Evolutionary conservation across 23 tunicate genomes (phyloP).

Genomic region (Oikopleura vanhoeffeni): DNA sequence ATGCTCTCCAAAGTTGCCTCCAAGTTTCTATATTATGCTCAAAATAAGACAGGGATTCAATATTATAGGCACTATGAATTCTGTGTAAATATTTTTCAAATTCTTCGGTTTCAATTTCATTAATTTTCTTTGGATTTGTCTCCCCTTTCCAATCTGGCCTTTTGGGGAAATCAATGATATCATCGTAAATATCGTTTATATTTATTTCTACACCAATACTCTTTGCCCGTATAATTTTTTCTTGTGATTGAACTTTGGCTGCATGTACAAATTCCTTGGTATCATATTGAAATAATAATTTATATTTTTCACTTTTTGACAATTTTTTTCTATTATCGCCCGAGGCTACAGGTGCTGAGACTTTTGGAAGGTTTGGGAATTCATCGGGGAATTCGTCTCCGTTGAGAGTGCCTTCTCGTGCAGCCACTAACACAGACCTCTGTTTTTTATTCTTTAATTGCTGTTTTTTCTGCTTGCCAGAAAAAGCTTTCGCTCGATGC

Average conservation of each 20-base stretch:
- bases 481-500: background rate
- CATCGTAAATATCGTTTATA: background rate
- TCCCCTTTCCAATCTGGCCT: conserved; percentile 58
- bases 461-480: conserved; percentile 6
- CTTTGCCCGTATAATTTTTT: background rate
- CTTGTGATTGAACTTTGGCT: background rate
- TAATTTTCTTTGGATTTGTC: conserved; percentile 33
- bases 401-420: too few species aligned
- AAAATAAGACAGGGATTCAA: conserved; percentile 49
- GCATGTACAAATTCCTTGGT: background rate
- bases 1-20: conserved; percentile 26
- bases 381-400: background rate
- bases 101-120: conserved; percentile 36
- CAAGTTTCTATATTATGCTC: conserved; percentile 71
- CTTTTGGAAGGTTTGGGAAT: background rate
- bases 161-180: conserved; percentile 57
- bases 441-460: background rate
- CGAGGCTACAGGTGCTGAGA: background rate
- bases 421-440: background rate
- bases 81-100: conserved; percentile 39
- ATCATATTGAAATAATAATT: background rate
- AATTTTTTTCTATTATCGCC: background rate
- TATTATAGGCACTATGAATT: conserved; percentile 33
- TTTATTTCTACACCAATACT: background rate
- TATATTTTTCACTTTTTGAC: conserved; percentile 9